These are phyloP conservation scores for Galeopsomyia nigrocyanea DNA, from an alignment of 2,888 invertebrate species.

Conservation along the genomic window DNA sequence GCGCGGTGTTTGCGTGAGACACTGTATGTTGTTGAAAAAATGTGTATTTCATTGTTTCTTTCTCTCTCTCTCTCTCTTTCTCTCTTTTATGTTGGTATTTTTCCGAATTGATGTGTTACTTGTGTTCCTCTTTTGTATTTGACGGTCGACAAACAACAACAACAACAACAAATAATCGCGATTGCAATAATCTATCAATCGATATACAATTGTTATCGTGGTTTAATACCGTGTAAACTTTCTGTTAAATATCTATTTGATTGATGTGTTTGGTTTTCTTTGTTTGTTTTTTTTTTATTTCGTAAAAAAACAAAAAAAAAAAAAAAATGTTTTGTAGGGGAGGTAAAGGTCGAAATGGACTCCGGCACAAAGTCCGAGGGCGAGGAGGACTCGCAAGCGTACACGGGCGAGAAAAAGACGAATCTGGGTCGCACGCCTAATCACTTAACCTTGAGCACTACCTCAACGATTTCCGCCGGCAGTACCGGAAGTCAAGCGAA, in stretches of 20 bases:
- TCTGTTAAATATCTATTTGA: too few species aligned
- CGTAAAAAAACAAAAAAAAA: too few species aligned
- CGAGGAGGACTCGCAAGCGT: conserved; percentile 84
- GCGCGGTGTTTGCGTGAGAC: conserved; percentile 1
- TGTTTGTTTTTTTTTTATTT: too few species aligned
- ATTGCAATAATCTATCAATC: too few species aligned
- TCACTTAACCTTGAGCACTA: conserved; percentile 92
- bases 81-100: neutral
- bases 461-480: conserved; percentile 93
- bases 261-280: too few species aligned
- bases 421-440: conserved; percentile 90
- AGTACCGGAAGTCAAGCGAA: conserved; percentile 94
- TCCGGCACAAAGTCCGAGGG: conserved; percentile 89
- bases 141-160: too few species aligned
- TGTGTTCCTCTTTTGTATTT: too few species aligned
- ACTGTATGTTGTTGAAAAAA: conserved; percentile 32
- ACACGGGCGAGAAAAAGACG: conserved; percentile 72
- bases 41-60: conserved; percentile 7
- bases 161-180: too few species aligned
- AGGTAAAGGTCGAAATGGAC: conserved; percentile 71
- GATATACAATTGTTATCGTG: too few species aligned
- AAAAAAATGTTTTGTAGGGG: conserved; percentile 57
- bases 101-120: too few species aligned
- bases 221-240: too few species aligned
- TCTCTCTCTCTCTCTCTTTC: too few species aligned